Evolutionary conservation across 92 coral and sea anemone species (phyloP).

Genomic region (Actinostola sp.): DNA sequence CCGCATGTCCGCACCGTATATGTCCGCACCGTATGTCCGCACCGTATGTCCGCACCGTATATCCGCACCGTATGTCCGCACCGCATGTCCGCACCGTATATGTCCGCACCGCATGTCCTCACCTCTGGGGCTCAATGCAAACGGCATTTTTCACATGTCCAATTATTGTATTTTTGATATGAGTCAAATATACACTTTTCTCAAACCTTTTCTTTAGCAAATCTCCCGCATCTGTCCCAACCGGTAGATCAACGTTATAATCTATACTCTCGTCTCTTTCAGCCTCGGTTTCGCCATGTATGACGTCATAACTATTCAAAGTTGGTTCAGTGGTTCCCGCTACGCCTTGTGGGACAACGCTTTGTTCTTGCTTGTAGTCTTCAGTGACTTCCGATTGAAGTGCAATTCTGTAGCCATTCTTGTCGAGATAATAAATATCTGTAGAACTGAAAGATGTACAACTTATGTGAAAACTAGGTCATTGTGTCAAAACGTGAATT

Average conservation of each 20-base stretch:
- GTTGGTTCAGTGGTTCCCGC: constrained; percentile 32
- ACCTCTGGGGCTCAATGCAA: too few relatives aligned
- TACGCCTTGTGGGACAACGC: background rate
- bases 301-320: constrained; percentile 62
- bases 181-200: too few relatives aligned
- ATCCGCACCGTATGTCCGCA: too few relatives aligned
- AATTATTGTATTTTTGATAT: too few relatives aligned
- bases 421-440: constrained; percentile 62
- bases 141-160: background rate
- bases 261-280: constrained; percentile 96
- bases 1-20: too few relatives aligned
- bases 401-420: constrained; percentile 64
- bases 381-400: constrained; percentile 60
- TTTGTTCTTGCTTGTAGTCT: constrained; percentile 40
- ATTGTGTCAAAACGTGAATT: too few relatives aligned
- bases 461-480: too few relatives aligned
- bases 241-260: constrained; percentile 69
- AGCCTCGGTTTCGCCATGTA: constrained; percentile 65
- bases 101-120: too few relatives aligned
- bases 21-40: too few relatives aligned
- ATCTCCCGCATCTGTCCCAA: constrained; percentile 16
- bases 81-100: too few relatives aligned
- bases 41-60: too few relatives aligned
- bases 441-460: constrained; percentile 45
- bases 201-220: constrained; percentile 19